These are phyloP conservation scores for Thinocorus orbignyianus DNA, from an alignment of 2,113 vertebrate species.

Conservation along the genomic window DNA sequence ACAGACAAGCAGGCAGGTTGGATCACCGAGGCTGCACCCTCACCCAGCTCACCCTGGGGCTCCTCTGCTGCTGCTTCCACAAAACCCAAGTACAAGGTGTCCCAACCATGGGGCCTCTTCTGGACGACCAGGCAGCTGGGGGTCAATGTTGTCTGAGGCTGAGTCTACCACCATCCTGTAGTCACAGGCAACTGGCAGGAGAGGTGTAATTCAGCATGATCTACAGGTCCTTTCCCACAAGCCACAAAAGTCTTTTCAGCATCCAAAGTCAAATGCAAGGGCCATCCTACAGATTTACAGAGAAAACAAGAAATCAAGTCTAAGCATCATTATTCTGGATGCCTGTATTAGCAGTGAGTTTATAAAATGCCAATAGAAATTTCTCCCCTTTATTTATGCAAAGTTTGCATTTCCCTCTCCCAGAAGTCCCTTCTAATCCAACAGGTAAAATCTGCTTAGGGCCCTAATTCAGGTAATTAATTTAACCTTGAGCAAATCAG, in stretches of 20 bases:
- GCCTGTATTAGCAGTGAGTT: not conserved
- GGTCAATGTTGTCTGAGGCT: not conserved
- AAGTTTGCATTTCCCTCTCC: not conserved
- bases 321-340: not conserved
- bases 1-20: not conserved
- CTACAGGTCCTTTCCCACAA: not conserved
- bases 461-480: not conserved
- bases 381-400: not conserved
- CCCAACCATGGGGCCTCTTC: rapidly evolving
- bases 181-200: not conserved
- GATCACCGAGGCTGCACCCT: not conserved
- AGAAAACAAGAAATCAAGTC: not conserved
- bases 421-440: not conserved
- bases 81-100: not conserved
- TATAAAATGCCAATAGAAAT: not conserved
- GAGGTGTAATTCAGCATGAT: not conserved
- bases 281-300: not conserved
- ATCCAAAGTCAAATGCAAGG: not conserved
- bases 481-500: not conserved
- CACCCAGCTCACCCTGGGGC: not conserved
- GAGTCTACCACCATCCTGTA: rapidly evolving
- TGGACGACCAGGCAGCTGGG: not conserved
- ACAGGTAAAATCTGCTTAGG: not conserved
- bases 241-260: not conserved
- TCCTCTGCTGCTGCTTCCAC: not conserved